Evolutionary conservation across 2,113 vertebrate genomes (phyloP), one percentile per base, ranked within the genome.

Genomic region (Gymnogyps californianus): DNA sequence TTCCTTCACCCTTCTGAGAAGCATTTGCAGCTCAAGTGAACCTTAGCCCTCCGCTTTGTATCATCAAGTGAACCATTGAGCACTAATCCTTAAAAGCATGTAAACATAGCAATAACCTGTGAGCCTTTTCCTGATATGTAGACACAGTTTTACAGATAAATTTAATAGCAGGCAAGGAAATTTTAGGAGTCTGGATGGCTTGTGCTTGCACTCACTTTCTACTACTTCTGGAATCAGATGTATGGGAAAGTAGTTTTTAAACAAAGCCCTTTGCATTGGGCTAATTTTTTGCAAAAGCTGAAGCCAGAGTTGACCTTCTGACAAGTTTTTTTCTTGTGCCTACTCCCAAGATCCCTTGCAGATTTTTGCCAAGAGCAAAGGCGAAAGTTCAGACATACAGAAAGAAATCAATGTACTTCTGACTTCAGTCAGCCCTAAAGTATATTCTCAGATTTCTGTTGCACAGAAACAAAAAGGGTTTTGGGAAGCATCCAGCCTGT

Each of bases 281-380:
- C 24, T 51, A 54, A 9, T 12, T 36, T 64, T 65, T 87, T 9
- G 1, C 58, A 88, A 76, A 83, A 78, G 5, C 8, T 87, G 52
- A 21, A 62, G 69, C 31, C n/a, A n/a, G 20, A 85, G 7, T 6
- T 83, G 49, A 66, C 24, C 34, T 90, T 64, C 59, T 81, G 26
- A 40, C 20, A 9, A 31, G 28, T 38, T 46, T 84, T 79, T 59
- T 74, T 67, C 54, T 80, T 71, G 24, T 71, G 65, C 59, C n/a
- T 55, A 22, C 22, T 59, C 52, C 38, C 42, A 75, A 89, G 26
- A 89, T 6, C 4, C 13, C 58, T 82, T 64, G 34, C 6, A 84
- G 15, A 91, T 46, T 76, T 88, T 75, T 77, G n/a, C 47, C 40
- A 78, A 81, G 19, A 91, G 51, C 38, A 81, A 80, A 93, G n/a